These are phyloP conservation scores for Drosophila colorata DNA, from an alignment of 2,888 invertebrate genomes.

Conservation along the genomic window DNA sequence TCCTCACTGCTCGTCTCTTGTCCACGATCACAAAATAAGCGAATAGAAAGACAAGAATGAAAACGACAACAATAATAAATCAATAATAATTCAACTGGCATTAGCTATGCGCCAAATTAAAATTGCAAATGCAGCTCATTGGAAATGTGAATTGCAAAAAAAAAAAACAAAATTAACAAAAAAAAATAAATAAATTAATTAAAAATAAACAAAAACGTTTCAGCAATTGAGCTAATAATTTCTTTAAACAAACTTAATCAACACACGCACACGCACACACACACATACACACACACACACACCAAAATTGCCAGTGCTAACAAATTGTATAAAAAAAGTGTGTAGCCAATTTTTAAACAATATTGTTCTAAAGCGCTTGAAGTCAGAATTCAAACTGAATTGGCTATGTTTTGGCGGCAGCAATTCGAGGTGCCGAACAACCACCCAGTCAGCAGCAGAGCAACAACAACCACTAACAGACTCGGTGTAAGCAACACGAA, in stretches of 20 bases:
- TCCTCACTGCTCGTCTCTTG: background rate
- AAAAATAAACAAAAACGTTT: background rate
- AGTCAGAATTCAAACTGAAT: conserved; percentile 84
- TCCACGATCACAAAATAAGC: background rate
- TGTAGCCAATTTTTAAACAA: conserved; percentile 14
- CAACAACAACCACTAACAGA: conserved; percentile 12
- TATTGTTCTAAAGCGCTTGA: conserved; percentile 80
- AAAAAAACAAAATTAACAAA: background rate
- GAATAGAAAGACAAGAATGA: conserved; percentile 12
- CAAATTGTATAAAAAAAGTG: conserved; percentile 3
- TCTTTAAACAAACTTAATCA: conserved; percentile 16
- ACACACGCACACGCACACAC: conserved; percentile 9
- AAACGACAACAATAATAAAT: conserved; percentile 2
- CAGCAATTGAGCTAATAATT: conserved; percentile 7
- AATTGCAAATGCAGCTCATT: conserved; percentile 47
- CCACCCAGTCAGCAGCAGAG: conserved; percentile 18
- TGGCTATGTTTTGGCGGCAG: conserved; percentile 71
- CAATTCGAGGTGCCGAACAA: conserved; percentile 41
- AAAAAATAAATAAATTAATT: background rate
- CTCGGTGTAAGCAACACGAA: conserved; percentile 32
- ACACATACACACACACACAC: conserved; percentile 3
- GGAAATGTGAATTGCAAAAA: conserved; percentile 8
- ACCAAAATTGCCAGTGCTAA: conserved; percentile 3
- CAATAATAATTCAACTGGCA: conserved; percentile 9
- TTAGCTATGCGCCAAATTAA: conserved; percentile 33